These are phyloP conservation scores for Toxostoma redivivum DNA, from an alignment of 2,113 vertebrate genomes.

Conservation along the genomic window DNA sequence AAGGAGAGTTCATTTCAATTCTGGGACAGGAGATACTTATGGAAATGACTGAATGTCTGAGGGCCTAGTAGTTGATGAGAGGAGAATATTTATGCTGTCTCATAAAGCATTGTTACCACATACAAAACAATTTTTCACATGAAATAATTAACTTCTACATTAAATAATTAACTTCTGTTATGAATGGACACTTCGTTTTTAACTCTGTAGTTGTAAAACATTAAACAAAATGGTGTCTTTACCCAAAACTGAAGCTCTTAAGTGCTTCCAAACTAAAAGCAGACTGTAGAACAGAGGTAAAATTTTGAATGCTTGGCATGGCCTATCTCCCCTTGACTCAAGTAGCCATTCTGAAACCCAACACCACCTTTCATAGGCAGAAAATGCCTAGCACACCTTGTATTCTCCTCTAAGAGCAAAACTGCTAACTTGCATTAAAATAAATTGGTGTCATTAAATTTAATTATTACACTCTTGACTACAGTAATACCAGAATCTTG, in stretches of 20 bases:
- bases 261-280: not conserved
- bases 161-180: not conserved
- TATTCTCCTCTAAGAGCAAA: not conserved
- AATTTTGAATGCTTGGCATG: not conserved
- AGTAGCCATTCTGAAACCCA: not conserved
- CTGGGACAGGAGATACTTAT: not conserved
- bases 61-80: not conserved
- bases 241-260: not conserved
- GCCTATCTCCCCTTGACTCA: not conserved
- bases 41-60: not conserved
- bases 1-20: not conserved
- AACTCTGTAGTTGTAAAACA: not conserved
- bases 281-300: not conserved
- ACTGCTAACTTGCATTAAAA: not conserved
- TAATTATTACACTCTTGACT: not conserved
- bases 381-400: not conserved
- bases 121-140: not conserved
- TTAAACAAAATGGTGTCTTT: not conserved
- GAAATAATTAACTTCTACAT: not conserved
- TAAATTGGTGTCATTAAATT: not conserved
- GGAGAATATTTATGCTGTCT: not conserved
- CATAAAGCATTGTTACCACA: not conserved
- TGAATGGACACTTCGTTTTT: not conserved
- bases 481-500: not conserved
- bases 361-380: not conserved